Percentiles rank a stretch among this genome's conserved stretches.
Evolutionary conservation across 2,888 invertebrate genomes (phyloP).

Genomic region (Unio delphinus): DNA sequence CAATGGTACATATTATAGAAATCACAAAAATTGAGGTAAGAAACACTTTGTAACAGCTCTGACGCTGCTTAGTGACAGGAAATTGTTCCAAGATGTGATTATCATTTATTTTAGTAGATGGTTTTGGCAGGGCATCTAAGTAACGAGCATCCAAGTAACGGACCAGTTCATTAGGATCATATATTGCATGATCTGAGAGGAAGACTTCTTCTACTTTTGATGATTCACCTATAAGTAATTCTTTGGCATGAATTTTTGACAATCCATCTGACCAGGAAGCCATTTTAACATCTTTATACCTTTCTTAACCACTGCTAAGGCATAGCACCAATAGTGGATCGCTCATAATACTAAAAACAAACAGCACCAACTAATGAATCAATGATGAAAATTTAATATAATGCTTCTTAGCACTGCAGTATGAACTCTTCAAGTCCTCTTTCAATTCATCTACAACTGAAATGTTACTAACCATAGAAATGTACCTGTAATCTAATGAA

Average conservation of each 20-base stretch:
- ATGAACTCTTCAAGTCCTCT: no score
- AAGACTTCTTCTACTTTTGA: slow-evolving; percentile 59
- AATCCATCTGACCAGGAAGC: slow-evolving; percentile 15
- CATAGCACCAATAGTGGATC: no score
- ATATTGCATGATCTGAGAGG: slow-evolving; percentile 34
- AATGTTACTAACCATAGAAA: no score
- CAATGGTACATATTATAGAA: slow-evolving; percentile 51
- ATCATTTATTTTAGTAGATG: slow-evolving; percentile 17
- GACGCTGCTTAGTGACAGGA: slow-evolving; percentile 16
- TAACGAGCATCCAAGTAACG: slow-evolving; percentile 10
- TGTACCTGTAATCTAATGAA: no score
- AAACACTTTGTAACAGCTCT: slow-evolving; percentile 56
- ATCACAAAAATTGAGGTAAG: slow-evolving; percentile 56
- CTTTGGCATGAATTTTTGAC: slow-evolving; percentile 15
- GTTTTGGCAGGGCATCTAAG: slow-evolving; percentile 18
- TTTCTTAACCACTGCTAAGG: no score
- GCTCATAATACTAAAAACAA: no score
- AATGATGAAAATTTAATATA: no score
- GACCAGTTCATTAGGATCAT: slow-evolving; percentile 1
- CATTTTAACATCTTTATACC: slow-evolving; percentile 1
- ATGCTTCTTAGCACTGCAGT: no score
- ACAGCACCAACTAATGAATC: no score
- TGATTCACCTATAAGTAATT: slow-evolving; percentile 51
- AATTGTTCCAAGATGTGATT: slow-evolving; percentile 5
- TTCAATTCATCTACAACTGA: no score